A percentile compares a stretch with the other conserved stretches of the same genome.
Conservation (phyloP, 2,113 vertebrate genomes). For the Rattus norvegicus region GRCr8 NC_086029.1:37707001-37707500, state of each 20-base stretch:
- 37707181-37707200: background rate
- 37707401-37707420: background rate
- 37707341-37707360: background rate
- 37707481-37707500: background rate
- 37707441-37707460: background rate
- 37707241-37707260: background rate
- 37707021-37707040: background rate
- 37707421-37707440: background rate
- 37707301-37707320: background rate
- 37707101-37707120: background rate
- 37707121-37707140: background rate
- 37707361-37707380: background rate
- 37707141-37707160: slow-evolving; percentile 19
- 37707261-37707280: background rate
- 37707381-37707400: background rate
- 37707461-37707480: background rate
- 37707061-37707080: slow-evolving; percentile 17
- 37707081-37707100: background rate
- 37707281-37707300: background rate
- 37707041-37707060: slow-evolving; percentile 10
- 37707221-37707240: background rate
- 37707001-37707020: background rate
- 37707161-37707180: background rate
- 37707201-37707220: background rate
- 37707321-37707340: background rate